These are phyloP conservation scores for Murina feae DNA, from an alignment of 2,113 vertebrate species.

Conservation along the genomic window DNA sequence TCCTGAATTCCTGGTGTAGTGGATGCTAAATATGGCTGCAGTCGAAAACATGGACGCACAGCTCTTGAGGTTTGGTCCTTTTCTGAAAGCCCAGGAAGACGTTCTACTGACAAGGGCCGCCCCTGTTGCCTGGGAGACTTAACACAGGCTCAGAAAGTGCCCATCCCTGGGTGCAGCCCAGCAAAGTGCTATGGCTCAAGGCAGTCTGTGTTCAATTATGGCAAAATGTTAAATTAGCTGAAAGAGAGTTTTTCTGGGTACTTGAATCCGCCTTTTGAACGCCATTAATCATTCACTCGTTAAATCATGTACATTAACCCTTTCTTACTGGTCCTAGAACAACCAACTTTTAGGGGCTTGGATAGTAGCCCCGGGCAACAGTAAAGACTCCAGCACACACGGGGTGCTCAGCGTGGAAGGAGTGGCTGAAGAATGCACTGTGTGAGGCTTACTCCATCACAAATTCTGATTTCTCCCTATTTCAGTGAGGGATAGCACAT, in stretches of 20 bases:
- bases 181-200: background rate
- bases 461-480: background rate
- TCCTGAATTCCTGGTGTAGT: background rate
- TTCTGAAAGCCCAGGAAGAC: background rate
- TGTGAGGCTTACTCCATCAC: rapidly evolving
- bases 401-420: rapidly evolving
- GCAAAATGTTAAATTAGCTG: conserved; percentile 64
- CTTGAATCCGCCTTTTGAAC: conserved; percentile 64
- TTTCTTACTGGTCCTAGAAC: background rate
- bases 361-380: rapidly evolving
- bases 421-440: rapidly evolving
- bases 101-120: background rate
- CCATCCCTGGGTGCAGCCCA: background rate
- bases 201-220: conserved; percentile 42
- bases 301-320: conserved; percentile 40
- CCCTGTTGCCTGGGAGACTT: background rate
- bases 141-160: background rate
- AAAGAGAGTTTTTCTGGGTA: conserved; percentile 70
- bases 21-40: background rate
- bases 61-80: background rate
- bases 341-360: background rate
- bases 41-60: rapidly evolving
- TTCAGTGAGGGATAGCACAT: background rate
- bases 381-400: rapidly evolving
- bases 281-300: conserved; percentile 55